A percentile compares a stretch with the other conserved stretches of the same genome.
Evolutionary conservation across 2,888 invertebrate species (phyloP).

Genomic region (Strigamia maritima): DNA sequence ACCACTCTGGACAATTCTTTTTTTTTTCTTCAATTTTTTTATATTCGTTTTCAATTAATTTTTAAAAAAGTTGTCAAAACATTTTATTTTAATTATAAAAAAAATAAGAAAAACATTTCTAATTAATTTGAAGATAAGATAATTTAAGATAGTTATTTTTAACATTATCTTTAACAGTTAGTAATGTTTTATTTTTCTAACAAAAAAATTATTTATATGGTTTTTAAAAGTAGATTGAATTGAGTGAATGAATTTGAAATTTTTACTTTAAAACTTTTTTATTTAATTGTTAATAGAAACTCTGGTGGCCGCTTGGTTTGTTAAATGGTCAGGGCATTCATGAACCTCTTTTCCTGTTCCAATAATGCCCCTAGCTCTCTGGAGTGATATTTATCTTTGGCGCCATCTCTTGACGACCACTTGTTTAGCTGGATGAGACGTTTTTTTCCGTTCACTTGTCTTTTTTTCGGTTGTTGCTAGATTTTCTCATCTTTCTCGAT

Average conservation of each 20-base stretch:
- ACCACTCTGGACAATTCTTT: conserved; percentile 26
- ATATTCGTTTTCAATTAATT: not conserved
- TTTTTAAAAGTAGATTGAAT: not conserved
- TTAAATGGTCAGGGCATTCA: not conserved
- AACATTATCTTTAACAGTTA: too few relatives aligned
- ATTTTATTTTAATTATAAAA: too few relatives aligned
- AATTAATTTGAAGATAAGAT: too few relatives aligned
- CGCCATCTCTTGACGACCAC: conserved; percentile 23
- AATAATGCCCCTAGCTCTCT: conserved; percentile 17
- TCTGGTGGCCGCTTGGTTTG: not conserved
- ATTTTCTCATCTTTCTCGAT: not conserved
- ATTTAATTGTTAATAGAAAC: not conserved
- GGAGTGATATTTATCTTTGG: conserved; percentile 18
- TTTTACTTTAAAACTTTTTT: not conserved
- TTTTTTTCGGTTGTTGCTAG: not conserved
- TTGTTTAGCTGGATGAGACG: not conserved
- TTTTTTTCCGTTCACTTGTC: not conserved
- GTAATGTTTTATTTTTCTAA: too few relatives aligned
- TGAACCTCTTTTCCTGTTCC: not conserved
- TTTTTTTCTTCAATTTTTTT: not conserved
- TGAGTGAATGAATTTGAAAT: not conserved
- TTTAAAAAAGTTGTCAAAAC: not conserved
- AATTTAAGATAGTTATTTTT: too few relatives aligned
- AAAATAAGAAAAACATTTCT: too few relatives aligned
- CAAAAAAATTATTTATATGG: not conserved